phyloP scores from a whole-genome alignment of 2,888 invertebrate genomes.

The Meliscaeva auricollis region DNA sequence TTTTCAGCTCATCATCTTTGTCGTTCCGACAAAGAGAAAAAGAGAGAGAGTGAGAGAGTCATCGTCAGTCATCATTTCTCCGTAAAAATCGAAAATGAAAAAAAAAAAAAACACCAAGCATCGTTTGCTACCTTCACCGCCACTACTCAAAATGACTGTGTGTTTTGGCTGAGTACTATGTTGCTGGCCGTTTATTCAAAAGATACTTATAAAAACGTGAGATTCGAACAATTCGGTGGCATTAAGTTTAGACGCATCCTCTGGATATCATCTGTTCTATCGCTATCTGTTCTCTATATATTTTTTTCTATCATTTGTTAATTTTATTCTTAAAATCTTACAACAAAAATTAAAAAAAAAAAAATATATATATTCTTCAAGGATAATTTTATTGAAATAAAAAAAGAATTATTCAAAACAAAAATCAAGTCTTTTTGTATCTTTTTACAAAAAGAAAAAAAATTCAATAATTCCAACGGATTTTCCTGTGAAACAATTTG shows the following conservation, averaged over 20 bases:
- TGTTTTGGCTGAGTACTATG: conserved; percentile 37
- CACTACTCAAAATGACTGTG: not conserved
- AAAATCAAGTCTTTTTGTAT: not conserved
- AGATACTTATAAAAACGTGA: conserved; percentile 73
- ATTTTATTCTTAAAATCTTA: conserved; percentile 1
- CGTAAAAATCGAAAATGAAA: not conserved
- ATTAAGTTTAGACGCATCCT: conserved; percentile 71
- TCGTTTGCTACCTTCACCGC: conserved; percentile 15
- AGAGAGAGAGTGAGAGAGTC: conserved; percentile 40
- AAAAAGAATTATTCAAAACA: conserved; percentile 10
- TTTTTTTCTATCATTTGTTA: conserved; percentile 27
- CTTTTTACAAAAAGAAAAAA: conserved; percentile 14
- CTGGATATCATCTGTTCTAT: conserved; percentile 69
- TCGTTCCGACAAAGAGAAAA: not conserved
- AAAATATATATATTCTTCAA: conserved; percentile 5
- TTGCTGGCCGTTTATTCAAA: conserved; percentile 60
- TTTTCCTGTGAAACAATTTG: conserved; percentile 18
- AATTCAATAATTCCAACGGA: conserved; percentile 11
- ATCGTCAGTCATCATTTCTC: conserved; percentile 48
- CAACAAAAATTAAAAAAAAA: not conserved
- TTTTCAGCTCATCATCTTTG: conserved; percentile 55
- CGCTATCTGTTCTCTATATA: conserved; percentile 47
- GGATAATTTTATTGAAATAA: conserved; percentile 15
- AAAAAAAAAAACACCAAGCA: conserved; percentile 22
- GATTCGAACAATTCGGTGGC: conserved; percentile 58